A percentile compares a stretch with the other conserved stretches of the same genome.
Evolutionary conservation across 2,113 vertebrate genomes (phyloP).

Genomic region (Boulengerochromis microlepis): DNA sequence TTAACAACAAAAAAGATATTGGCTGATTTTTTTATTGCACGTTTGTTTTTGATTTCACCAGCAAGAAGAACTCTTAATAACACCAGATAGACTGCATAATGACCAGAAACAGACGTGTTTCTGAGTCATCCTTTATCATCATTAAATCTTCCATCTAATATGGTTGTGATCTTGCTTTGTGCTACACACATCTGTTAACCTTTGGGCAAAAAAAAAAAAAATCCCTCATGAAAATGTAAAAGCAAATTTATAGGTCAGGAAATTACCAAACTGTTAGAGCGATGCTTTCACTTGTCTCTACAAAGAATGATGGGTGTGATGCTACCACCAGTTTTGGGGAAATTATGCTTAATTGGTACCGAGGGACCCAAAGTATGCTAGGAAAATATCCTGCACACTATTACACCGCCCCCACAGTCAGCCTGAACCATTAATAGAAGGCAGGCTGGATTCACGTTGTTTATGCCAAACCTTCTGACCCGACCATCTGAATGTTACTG

Average conservation of each 20-base stretch:
- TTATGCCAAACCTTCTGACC: background rate
- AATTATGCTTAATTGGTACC: background rate
- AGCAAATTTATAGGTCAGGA: background rate
- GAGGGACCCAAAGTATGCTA: background rate
- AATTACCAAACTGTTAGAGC: background rate
- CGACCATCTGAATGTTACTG: background rate
- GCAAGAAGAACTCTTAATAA: background rate
- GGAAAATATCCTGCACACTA: background rate
- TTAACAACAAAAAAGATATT: background rate
- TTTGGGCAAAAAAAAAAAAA: background rate
- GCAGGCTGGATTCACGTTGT: background rate
- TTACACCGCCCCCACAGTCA: background rate
- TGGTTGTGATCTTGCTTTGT: background rate
- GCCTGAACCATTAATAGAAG: background rate
- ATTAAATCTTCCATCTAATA: background rate
- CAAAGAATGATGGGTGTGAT: background rate
- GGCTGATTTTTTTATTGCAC: background rate
- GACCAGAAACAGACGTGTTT: background rate
- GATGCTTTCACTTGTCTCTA: background rate
- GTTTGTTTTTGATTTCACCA: background rate
- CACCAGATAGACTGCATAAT: background rate
- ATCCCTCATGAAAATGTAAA: background rate
- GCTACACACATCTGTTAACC: background rate
- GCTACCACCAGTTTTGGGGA: background rate
- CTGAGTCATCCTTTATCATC: background rate